Evolutionary conservation across 2,797 vertebrate genomes (phyloP).

Genomic region (Euphonia xanthogaster): DNA sequence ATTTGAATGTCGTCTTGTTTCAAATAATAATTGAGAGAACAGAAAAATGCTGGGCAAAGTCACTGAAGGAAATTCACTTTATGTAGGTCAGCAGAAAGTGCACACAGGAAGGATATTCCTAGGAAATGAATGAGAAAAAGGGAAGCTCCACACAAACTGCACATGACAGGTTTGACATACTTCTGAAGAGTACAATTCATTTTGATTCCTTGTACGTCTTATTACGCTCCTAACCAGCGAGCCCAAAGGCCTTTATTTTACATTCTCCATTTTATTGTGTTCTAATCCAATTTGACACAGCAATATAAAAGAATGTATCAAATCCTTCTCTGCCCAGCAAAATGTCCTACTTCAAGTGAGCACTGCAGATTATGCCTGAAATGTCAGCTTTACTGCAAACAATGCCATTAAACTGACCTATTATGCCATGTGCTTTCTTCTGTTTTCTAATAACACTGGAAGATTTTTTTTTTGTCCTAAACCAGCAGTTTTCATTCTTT

Average conservation of each 20-base stretch:
- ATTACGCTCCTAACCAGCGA: background rate
- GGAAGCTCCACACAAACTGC: background rate
- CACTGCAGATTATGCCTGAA: background rate
- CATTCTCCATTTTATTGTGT: background rate
- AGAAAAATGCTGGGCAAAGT: background rate
- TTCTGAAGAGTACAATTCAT: background rate
- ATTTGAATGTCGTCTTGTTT: rapidly evolving
- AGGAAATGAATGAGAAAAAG: background rate
- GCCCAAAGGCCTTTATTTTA: conserved; percentile 1
- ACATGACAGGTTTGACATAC: background rate
- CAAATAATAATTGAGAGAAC: background rate
- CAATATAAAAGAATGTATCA: background rate
- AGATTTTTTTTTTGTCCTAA: background rate
- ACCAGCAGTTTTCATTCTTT: background rate
- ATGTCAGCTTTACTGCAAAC: conserved; percentile 4
- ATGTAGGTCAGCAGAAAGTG: background rate
- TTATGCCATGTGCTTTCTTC: background rate
- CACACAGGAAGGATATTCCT: background rate
- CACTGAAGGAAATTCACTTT: background rate
- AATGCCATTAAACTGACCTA: background rate
- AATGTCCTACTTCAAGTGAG: conserved; percentile 10
- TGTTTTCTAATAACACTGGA: background rate
- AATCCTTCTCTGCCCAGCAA: conserved; percentile 7
- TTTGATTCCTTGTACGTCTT: background rate
- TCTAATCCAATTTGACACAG: conserved; percentile 19